Conservation (phyloP, 1,140 invertebrate genomes). For the Amyelois transitella region DNA sequence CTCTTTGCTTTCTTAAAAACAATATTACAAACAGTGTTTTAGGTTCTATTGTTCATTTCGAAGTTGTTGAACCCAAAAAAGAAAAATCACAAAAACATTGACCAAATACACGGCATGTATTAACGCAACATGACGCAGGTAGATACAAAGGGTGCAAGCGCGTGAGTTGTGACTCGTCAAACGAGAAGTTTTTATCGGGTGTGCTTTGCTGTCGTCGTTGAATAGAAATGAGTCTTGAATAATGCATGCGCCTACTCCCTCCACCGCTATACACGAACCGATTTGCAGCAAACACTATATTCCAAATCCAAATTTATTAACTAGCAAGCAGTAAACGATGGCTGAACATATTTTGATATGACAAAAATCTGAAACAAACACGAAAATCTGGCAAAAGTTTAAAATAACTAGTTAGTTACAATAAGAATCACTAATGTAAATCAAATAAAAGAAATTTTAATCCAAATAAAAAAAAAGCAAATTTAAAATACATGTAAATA, state of each 20-base stretch:
- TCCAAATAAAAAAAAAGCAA: too few species aligned
- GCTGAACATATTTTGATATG: neutral
- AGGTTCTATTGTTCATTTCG: too few species aligned
- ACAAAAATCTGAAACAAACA: too few species aligned
- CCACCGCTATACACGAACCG: constrained; percentile 32
- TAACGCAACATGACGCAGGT: constrained; percentile 49
- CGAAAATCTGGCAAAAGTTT: too few species aligned
- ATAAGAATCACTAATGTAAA: too few species aligned
- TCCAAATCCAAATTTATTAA: neutral
- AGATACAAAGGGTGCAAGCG: constrained; percentile 68
- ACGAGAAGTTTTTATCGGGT: constrained; percentile 71
- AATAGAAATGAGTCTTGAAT: constrained; percentile 71
- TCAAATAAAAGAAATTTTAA: too few species aligned
- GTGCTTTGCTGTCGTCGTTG: constrained; percentile 61
- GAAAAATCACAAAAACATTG: neutral
- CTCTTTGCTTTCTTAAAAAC: too few species aligned
- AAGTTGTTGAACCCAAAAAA: neutral
- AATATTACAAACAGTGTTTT: too few species aligned
- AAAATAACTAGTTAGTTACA: too few species aligned
- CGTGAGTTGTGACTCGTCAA: constrained; percentile 52
- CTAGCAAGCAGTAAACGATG: neutral
- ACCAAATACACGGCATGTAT: constrained; percentile 1
- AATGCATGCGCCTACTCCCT: constrained; percentile 51
- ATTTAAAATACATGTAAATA: too few species aligned
- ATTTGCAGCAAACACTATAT: constrained; percentile 33